Conservation (phyloP, 2,113 vertebrate genomes). For the Centrocercus urophasianus region DNA sequence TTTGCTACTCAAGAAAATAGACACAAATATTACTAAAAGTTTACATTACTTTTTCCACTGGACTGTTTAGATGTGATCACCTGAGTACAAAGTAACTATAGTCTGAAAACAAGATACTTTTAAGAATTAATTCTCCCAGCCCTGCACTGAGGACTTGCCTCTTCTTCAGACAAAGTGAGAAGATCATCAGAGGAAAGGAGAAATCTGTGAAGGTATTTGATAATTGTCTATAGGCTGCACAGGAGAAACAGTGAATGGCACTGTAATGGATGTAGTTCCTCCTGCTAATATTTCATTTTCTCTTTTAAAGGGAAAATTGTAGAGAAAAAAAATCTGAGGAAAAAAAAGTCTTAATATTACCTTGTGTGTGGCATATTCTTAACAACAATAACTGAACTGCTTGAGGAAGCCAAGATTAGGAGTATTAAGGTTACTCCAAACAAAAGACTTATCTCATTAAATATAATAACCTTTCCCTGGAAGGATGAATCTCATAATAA, state of each 20-base stretch:
- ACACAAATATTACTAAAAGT: background rate
- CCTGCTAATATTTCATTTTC: background rate
- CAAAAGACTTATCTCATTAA: background rate
- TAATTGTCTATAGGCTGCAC: background rate
- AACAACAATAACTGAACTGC: background rate
- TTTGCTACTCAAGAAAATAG: background rate
- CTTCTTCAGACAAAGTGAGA: conserved; percentile 8
- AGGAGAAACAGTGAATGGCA: background rate
- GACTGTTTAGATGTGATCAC: background rate
- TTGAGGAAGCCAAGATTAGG: background rate
- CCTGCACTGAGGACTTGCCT: background rate
- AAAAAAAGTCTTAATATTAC: background rate
- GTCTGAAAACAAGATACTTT: background rate
- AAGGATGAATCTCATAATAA: background rate
- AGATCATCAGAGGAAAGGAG: background rate
- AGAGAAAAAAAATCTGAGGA: background rate
- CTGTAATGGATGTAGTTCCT: background rate
- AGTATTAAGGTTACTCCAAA: background rate
- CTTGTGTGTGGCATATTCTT: background rate
- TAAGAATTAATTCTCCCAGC: background rate
- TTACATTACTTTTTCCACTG: background rate
- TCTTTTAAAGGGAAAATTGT: background rate
- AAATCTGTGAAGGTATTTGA: background rate
- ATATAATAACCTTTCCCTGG: background rate
- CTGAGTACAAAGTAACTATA: background rate